A percentile compares a stretch with the other conserved stretches of the same genome.
These are phyloP conservation scores for Octomys mimax DNA, from an alignment of 2,797 vertebrate species.

Conservation along the genomic window DNA sequence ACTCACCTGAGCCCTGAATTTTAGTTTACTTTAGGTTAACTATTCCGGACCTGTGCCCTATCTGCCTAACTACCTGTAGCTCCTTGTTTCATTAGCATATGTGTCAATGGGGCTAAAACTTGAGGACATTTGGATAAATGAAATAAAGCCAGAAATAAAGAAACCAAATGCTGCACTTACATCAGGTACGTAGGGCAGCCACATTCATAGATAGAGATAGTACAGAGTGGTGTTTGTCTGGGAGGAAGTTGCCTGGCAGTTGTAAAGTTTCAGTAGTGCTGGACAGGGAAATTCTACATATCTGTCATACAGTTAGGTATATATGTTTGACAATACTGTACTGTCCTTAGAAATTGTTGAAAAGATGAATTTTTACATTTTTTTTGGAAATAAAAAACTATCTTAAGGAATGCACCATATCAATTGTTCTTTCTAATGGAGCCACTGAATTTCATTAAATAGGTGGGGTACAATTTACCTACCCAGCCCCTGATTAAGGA, in stretches of 20 bases:
- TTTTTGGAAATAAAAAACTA: not conserved
- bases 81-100: not conserved
- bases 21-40: not conserved
- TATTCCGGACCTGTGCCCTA: not conserved
- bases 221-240: not conserved
- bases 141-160: not conserved
- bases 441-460: not conserved
- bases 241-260: not conserved
- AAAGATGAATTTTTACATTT: not conserved
- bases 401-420: not conserved
- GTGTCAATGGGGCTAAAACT: not conserved
- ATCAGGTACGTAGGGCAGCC: not conserved
- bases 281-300: not conserved
- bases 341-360: not conserved
- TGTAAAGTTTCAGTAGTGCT: not conserved
- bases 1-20: not conserved
- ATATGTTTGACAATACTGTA: not conserved
- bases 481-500: not conserved
- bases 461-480: not conserved
- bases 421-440: slow-evolving; percentile 10
- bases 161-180: not conserved
- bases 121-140: not conserved
- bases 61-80: not conserved
- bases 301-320: not conserved
- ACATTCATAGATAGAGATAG: not conserved